Conservation (phyloP, 2,113 vertebrate genomes). For the Poeciliopsis retropinna region DNA sequence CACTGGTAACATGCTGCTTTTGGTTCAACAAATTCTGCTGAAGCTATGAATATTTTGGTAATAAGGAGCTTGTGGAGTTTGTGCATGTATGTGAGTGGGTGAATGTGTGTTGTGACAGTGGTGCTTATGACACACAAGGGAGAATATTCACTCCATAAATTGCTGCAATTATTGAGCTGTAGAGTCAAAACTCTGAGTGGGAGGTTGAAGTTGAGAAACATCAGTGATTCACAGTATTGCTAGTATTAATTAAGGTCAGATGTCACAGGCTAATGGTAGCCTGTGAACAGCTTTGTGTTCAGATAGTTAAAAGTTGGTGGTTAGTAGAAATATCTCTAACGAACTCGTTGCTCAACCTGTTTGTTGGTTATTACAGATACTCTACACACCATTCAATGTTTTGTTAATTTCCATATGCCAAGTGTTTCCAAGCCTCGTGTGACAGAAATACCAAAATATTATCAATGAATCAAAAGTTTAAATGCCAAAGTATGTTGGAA, state of each 20-base stretch:
- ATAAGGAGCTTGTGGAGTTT: conserved; percentile 5
- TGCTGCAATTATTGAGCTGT: conserved; percentile 27
- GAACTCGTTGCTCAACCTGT: not conserved
- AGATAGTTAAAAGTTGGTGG: conserved; percentile 18
- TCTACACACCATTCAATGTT: no score
- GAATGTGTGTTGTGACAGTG: conserved; percentile 3
- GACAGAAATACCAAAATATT: no score
- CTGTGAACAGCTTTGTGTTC: not conserved
- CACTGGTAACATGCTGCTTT: not conserved
- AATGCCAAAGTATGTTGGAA: no score
- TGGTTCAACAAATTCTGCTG: conserved; percentile 11
- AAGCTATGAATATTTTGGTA: not conserved
- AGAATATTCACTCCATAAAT: conserved; percentile 41
- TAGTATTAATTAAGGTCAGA: conserved; percentile 37
- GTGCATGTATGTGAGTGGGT: not conserved
- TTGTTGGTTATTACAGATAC: not conserved
- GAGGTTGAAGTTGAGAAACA: conserved; percentile 27
- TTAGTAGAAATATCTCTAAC: not conserved
- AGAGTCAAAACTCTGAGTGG: conserved; percentile 3
- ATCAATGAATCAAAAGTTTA: no score
- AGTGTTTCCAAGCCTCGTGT: no score
- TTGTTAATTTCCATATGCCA: no score
- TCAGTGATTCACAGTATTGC: conserved; percentile 3
- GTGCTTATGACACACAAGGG: conserved; percentile 39
- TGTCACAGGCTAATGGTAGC: conserved; percentile 22